Percentiles rank a stretch among this genome's conserved stretches.
phyloP scores from a whole-genome alignment of 2,888 invertebrate genomes.

The Perdita meconis region DNA sequence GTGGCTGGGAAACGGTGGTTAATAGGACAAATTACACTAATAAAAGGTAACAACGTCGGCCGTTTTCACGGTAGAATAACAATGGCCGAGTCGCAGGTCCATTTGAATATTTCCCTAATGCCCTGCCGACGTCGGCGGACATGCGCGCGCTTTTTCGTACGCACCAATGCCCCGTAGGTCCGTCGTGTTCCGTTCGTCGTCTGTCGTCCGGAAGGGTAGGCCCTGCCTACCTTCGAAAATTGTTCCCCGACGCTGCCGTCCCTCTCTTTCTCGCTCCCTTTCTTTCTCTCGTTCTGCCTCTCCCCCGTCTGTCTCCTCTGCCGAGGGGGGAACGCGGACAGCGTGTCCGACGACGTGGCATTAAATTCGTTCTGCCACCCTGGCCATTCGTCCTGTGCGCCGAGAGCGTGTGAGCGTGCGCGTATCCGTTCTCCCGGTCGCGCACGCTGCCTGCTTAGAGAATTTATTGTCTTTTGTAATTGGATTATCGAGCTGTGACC shows the following conservation, averaged over 20 bases:
- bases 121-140: conserved; percentile 69
- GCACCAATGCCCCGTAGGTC: conserved; percentile 78
- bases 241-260: conserved; percentile 38
- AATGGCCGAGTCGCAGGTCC: conserved; percentile 77
- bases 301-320: conserved; percentile 38
- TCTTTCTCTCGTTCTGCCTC: neutral
- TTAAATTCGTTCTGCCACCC: conserved; percentile 72
- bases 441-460: conserved; percentile 43
- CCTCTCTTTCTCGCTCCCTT: neutral
- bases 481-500: conserved; percentile 58
- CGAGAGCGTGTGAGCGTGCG: conserved; percentile 38
- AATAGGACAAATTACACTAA: conserved; percentile 82
- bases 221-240: conserved; percentile 62
- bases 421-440: conserved; percentile 50
- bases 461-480: conserved; percentile 65
- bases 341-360: conserved; percentile 69
- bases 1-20: conserved; percentile 77
- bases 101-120: conserved; percentile 78
- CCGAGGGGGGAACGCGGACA: conserved; percentile 46
- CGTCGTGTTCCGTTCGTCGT: conserved; percentile 70
- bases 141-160: conserved; percentile 81
- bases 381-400: conserved; percentile 52
- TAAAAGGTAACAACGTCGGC: conserved; percentile 81
- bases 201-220: conserved; percentile 77
- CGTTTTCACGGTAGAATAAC: conserved; percentile 84